These are phyloP conservation scores for Leptinotarsa tumamoca DNA, from an alignment of 2,888 invertebrate genomes.

Conservation along the genomic window DNA sequence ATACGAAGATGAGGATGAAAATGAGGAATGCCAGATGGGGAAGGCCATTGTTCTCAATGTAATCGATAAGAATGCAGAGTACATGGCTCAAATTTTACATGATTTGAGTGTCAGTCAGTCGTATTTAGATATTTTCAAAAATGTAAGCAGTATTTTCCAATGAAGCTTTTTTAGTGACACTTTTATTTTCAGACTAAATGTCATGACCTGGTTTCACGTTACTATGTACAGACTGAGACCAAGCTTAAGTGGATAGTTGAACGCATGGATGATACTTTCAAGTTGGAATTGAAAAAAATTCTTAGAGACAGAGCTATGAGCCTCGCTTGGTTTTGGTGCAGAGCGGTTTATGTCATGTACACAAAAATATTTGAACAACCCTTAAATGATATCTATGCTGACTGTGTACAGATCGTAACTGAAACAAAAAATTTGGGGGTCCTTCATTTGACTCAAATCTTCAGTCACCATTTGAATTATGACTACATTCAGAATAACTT, in stretches of 20 bases:
- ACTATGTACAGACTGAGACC: conserved; percentile 52
- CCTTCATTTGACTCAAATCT: conserved; percentile 59
- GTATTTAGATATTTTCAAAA: conserved; percentile 65
- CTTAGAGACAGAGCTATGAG: conserved; percentile 48
- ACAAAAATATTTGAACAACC: conserved; percentile 47
- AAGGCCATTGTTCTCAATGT: conserved; percentile 45
- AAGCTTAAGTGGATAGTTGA: conserved; percentile 56
- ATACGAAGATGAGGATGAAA: conserved; percentile 43
- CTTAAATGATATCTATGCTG: conserved; percentile 45
- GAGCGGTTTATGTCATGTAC: conserved; percentile 53
- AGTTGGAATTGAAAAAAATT: conserved; percentile 49
- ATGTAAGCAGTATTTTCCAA: conserved; percentile 57
- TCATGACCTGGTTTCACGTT: conserved; percentile 57
- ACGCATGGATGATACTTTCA: conserved; percentile 50
- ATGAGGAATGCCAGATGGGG: conserved; percentile 26
- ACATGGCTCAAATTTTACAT: conserved; percentile 61
- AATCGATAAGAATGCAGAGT: conserved; percentile 56
- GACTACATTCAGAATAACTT: conserved; percentile 53
- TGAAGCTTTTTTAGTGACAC: conserved; percentile 40
- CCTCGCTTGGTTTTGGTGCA: conserved; percentile 57
- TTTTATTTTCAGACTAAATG: conserved; percentile 61
- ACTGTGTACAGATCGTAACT: conserved; percentile 46
- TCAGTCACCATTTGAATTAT: conserved; percentile 53
- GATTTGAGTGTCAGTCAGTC: conserved; percentile 61
- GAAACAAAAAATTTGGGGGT: conserved; percentile 39